Evolutionary conservation across 2,797 vertebrate species (phyloP).

Genomic region (Notamacropus eugenii): DNA sequence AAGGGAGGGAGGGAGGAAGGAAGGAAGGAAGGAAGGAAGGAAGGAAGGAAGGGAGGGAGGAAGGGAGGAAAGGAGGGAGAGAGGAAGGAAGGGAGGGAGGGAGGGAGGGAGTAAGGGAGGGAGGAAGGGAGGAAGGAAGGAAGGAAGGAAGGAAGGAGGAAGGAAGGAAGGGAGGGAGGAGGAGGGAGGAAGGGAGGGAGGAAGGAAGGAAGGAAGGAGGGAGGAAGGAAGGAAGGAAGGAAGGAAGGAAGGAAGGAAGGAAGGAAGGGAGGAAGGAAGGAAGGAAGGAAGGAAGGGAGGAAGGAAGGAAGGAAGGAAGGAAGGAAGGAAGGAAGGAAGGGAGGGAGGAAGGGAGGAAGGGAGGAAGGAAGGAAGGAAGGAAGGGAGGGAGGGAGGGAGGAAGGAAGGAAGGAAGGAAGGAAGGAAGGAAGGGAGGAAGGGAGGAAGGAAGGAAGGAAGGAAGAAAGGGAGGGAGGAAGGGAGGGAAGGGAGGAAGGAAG

Average conservation of each 20-base stretch:
- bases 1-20: neutral
- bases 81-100: neutral
- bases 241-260: no score
- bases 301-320: no score
- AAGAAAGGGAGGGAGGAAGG: neutral
- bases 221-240: neutral
- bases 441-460: neutral
- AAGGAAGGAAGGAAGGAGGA: neutral
- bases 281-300: no score
- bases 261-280: neutral
- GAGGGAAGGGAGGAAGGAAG: no score
- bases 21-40: neutral
- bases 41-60: no score
- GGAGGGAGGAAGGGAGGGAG: no score
- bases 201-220: neutral
- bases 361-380: no score
- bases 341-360: accelerated
- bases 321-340: neutral
- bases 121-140: no score
- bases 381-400: no score
- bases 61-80: neutral
- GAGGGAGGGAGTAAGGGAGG: no score
- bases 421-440: neutral
- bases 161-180: no score
- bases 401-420: no score